Evolutionary conservation across 2,797 vertebrate species (phyloP).

Genomic region (Myotis myotis): DNA sequence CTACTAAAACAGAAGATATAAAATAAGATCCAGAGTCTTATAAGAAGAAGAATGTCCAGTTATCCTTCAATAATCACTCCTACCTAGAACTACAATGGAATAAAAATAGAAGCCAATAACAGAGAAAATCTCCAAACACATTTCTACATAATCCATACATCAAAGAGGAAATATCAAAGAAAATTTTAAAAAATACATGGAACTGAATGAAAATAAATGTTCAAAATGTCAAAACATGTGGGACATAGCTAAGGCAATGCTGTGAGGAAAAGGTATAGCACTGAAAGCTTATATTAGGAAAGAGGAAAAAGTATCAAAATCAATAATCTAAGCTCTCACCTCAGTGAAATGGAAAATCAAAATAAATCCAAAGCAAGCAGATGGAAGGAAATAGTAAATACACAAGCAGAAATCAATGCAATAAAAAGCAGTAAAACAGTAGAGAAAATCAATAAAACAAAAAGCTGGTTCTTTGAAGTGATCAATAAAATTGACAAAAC

Average conservation of each 20-base stretch:
- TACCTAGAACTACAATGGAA: neutral
- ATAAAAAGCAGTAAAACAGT: conserved; percentile 55
- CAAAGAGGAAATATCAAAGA: neutral
- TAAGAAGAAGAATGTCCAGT: neutral
- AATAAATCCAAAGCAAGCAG: conserved; percentile 35
- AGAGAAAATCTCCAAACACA: neutral
- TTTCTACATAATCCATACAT: neutral
- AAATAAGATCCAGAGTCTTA: neutral
- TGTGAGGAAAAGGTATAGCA: conserved; percentile 59
- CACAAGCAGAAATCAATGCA: conserved; percentile 49
- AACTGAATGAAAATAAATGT: neutral
- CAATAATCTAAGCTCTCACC: neutral
- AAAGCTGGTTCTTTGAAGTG: conserved; percentile 60
- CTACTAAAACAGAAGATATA: neutral
- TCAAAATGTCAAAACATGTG: neutral
- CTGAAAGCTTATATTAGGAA: conserved; percentile 24
- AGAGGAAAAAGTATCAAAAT: neutral
- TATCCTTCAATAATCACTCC: neutral
- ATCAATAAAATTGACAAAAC: conserved; percentile 69
- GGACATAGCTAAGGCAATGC: conserved; percentile 55
- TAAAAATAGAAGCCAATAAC: neutral
- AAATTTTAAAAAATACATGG: neutral
- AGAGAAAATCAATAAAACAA: conserved; percentile 68
- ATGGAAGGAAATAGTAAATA: conserved; percentile 68
- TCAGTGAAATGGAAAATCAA: conserved; percentile 6